Base-by-base conservation (phyloP, 2,113 vertebrate species). In the Callaeas wilsoni region DNA sequence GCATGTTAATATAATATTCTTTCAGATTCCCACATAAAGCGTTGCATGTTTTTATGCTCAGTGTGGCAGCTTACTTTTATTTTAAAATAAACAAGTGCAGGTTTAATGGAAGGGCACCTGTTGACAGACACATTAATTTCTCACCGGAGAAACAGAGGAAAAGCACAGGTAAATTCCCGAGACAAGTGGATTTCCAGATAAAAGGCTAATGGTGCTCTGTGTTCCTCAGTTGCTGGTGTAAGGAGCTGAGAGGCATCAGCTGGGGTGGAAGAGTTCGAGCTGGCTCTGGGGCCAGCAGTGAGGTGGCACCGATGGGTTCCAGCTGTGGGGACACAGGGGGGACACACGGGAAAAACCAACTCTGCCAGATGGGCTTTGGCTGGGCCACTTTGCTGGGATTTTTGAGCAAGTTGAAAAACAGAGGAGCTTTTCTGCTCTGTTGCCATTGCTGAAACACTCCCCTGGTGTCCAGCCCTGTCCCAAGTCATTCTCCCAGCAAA, bases 1-100 rank as follows among this genome's bases (percentile, higher is more conserved):
- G 84, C 93, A 95, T 97, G 96, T 97, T 96, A 97, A 98, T 97
- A 94, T 56, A 96, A 94, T 83, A 89, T 95, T 96, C 94, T 89
- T 96, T 95, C 84, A 96, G 89, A 93, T 93, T 96, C 67, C 70
- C 93, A 83, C 84, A 89, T 84, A 79, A 94, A 95, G 59, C 9
- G 0, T 42, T 49, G 32, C 87, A 53, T 97, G 81, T 91, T 96
- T 94, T 91, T 93, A 56, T 44, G 74, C 78, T 94, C 30, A 10
- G 32, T 16, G 33, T 53, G 62, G 91, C 89, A 95, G 93, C 62
- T 92, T 81, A 29, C 84, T 96, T 97, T 89, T 76, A 94, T 96
- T 95, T 95, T 62, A 91, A 94, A 96, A 94, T 91, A 97, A 96
- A 96, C 89, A 95, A 93, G 63, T 35, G 50, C 65, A 50, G 87